These are phyloP conservation scores for Drosophila watanabei DNA, from an alignment of 1,140 invertebrate species.

Conservation along the genomic window DNA sequence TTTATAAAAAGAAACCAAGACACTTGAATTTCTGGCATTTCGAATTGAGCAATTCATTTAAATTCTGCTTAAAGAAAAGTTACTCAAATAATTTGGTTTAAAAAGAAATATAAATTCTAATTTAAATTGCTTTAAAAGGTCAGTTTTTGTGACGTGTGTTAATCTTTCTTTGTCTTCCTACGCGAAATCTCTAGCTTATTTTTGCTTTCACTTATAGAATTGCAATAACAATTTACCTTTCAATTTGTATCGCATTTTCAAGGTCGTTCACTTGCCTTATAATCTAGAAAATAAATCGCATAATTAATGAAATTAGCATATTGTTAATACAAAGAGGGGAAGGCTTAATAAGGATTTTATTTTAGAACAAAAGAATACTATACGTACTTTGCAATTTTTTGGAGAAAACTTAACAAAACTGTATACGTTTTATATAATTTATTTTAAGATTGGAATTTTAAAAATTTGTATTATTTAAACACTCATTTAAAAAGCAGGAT, in stretches of 20 bases:
- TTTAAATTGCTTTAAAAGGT: conserved; percentile 1
- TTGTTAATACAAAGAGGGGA: background rate
- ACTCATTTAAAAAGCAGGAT: background rate
- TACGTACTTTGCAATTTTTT: background rate
- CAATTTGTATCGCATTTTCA: conserved; percentile 22
- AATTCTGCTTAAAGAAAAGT: background rate
- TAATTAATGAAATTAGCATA: conserved; percentile 33
- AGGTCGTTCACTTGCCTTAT: conserved; percentile 26
- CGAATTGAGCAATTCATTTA: conserved; percentile 7
- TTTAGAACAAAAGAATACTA: background rate
- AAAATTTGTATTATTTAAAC: background rate
- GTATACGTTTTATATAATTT: background rate
- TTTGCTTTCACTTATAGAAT: background rate
- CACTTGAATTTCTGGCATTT: conserved; percentile 5
- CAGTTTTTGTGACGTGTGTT: background rate
- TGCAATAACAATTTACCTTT: conserved; percentile 1
- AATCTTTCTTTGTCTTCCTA: conserved; percentile 1
- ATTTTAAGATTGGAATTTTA: background rate
- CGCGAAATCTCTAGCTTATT: background rate
- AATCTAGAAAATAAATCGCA: conserved; percentile 12
- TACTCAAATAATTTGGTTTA: background rate
- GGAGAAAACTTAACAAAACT: background rate
- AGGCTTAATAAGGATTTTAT: background rate
- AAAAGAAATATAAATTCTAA: background rate
- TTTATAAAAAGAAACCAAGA: conserved; percentile 1